phyloP scores from a whole-genome alignment of 1,140 invertebrate species.

The Cepaea nemoralis region DNA sequence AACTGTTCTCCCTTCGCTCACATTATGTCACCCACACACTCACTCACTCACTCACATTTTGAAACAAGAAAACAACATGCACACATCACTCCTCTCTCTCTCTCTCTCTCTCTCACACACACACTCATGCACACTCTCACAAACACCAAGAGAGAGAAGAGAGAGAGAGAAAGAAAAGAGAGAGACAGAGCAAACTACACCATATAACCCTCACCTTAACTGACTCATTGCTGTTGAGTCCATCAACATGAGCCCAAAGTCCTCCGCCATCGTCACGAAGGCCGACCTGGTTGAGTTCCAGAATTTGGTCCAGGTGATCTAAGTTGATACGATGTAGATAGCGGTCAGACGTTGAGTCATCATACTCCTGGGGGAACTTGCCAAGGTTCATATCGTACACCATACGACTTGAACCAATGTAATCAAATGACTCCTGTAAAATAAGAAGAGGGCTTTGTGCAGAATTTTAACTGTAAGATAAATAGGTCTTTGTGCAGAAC shows the following conservation, averaged over 20 bases:
- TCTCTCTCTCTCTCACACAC: too few species aligned
- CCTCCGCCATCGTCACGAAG: slow-evolving; percentile 49
- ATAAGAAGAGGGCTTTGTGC: neutral
- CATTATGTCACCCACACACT: too few species aligned
- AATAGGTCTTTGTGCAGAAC: too few species aligned
- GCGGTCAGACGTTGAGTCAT: slow-evolving; percentile 2
- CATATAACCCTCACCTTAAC: slow-evolving; percentile 38
- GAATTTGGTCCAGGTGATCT: slow-evolving; percentile 80
- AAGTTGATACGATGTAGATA: slow-evolving; percentile 73
- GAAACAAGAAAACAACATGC: too few species aligned
- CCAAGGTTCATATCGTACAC: slow-evolving; percentile 85
- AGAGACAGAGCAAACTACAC: too few species aligned
- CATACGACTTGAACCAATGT: slow-evolving; percentile 91
- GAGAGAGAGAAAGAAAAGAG: too few species aligned
- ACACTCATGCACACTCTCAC: too few species aligned
- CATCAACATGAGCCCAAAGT: slow-evolving; percentile 71
- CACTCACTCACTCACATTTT: too few species aligned
- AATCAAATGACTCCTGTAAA: slow-evolving; percentile 87
- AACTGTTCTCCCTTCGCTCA: too few species aligned
- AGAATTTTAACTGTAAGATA: too few species aligned
- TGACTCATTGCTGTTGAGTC: slow-evolving; percentile 38
- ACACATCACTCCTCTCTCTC: too few species aligned
- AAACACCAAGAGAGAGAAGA: too few species aligned
- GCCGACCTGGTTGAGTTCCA: slow-evolving; percentile 86
- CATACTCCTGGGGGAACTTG: slow-evolving; percentile 76